Base-by-base conservation (phyloP, 2,888 invertebrate genomes). In the Pardosa pseudoannulata region DNA sequence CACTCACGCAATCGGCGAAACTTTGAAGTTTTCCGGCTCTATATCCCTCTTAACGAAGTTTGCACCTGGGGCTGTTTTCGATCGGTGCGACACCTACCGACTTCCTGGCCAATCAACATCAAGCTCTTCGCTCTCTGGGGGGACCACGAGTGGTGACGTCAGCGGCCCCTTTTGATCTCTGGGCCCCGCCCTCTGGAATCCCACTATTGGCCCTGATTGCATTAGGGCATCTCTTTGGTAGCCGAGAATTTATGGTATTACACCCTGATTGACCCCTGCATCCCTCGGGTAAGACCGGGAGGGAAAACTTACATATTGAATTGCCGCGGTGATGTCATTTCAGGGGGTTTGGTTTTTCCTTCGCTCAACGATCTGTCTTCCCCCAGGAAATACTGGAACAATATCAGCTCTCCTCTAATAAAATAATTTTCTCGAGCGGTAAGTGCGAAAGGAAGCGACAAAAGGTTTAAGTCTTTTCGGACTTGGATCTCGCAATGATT, bases 41-140 rank as follows among this genome's bases (percentile, higher is more conserved):
- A 56, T 56, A 56, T 56, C 70, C 31, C 27, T 78, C 67, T 68
- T 85, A 85, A 85, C 83, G 83, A 85, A 85, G 83, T 85, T 85
- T 85, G 83, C 83, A 85, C 83, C 83, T 85, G 83, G 83, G 83
- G 83, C 83, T 85, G 83, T 85, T 85, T 85, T 68, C 78, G 83
- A 85, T 85, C 83, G 78, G 39, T 31, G 73, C 73, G 83, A 78
- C 83, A 85, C 73, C 83, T 85, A 85, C 73, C 78, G 83, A 85
- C 83, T 73, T 85, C 83, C 41, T 65, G 67, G 46, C 83, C 78
- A 78, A 85, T 85, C 72, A 85, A 65, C 73, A 68, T 85, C 83
- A 85, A 41, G 73, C 67, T 65, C 29, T 67, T 76, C 68, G 62
- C 82, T 56, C 23, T 16, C 67, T 28, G 67, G 78, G 65, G 70